Evolutionary conservation across 2,888 invertebrate genomes (phyloP).

Genomic region (Tinea trinotella): DNA sequence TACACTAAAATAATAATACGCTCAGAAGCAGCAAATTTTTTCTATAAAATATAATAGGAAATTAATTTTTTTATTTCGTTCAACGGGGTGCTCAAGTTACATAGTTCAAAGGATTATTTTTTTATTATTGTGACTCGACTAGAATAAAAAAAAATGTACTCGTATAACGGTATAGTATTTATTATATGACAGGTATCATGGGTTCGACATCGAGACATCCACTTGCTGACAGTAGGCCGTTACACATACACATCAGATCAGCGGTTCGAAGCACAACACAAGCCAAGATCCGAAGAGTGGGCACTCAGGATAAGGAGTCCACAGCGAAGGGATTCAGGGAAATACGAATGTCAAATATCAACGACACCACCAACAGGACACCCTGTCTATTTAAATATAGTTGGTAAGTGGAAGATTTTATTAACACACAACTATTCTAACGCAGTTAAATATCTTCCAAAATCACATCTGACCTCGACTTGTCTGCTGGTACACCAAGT

Average conservation of each 20-base stretch:
- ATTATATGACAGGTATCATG: conserved; percentile 77
- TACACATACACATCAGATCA: conserved; percentile 82
- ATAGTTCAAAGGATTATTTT: too few species aligned
- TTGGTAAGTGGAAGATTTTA: conserved; percentile 12
- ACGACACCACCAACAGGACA: conserved; percentile 85
- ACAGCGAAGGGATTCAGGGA: conserved; percentile 81
- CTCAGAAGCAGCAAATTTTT: too few species aligned
- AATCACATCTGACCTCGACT: too few species aligned
- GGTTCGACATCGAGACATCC: conserved; percentile 85
- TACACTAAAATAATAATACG: too few species aligned
- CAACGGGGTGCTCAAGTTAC: too few species aligned
- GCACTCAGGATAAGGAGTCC: conserved; percentile 58
- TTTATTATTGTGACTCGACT: too few species aligned
- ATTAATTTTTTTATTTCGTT: too few species aligned
- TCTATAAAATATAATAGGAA: too few species aligned
- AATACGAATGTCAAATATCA: conserved; percentile 87
- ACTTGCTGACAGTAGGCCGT: conserved; percentile 83
- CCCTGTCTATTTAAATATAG: conserved; percentile 30
- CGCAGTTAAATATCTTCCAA: not conserved
- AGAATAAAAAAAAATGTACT: too few species aligned
- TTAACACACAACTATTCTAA: not conserved
- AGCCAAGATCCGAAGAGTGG: conserved; percentile 84
- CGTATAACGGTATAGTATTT: too few species aligned
- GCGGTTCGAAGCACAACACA: conserved; percentile 78
- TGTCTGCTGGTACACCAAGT: too few species aligned